Conservation (phyloP, 2,888 invertebrate genomes). For the Celastrina argiolus region DNA sequence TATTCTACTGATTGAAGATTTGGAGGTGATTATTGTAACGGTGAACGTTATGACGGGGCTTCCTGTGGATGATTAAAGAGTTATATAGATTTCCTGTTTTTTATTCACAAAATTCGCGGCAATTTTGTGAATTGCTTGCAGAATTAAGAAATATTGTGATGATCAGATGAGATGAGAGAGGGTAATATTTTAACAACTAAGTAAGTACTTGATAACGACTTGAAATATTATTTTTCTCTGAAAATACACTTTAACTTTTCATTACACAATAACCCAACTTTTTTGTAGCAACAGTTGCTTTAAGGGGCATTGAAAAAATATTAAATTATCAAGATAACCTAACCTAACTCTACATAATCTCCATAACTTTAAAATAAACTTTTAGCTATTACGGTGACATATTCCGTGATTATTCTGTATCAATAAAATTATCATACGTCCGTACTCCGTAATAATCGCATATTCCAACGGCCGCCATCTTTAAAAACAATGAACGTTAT, state of each 20-base stretch:
- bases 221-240: too few species aligned
- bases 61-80: not conserved
- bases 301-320: too few species aligned
- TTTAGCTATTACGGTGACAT: not conserved
- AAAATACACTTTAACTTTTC: too few species aligned
- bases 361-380: too few species aligned
- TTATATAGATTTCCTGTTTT: constrained; percentile 12
- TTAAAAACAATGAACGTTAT: constrained; percentile 76
- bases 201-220: too few species aligned
- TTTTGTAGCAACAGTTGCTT: too few species aligned
- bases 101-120: constrained; percentile 2
- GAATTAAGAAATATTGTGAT: not conserved
- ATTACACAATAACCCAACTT: too few species aligned
- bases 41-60: not conserved
- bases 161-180: too few species aligned
- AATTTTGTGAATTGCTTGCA: not conserved
- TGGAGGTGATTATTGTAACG: not conserved
- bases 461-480: constrained; percentile 72
- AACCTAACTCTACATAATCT: too few species aligned
- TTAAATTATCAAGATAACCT: too few species aligned
- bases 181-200: too few species aligned
- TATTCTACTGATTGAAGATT: constrained; percentile 11
- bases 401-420: constrained; percentile 29
- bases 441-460: constrained; percentile 68
- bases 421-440: constrained; percentile 69